These are phyloP conservation scores for Drosophila bipectinata DNA, from an alignment of 1,140 invertebrate genomes.

Conservation along the genomic window DNA sequence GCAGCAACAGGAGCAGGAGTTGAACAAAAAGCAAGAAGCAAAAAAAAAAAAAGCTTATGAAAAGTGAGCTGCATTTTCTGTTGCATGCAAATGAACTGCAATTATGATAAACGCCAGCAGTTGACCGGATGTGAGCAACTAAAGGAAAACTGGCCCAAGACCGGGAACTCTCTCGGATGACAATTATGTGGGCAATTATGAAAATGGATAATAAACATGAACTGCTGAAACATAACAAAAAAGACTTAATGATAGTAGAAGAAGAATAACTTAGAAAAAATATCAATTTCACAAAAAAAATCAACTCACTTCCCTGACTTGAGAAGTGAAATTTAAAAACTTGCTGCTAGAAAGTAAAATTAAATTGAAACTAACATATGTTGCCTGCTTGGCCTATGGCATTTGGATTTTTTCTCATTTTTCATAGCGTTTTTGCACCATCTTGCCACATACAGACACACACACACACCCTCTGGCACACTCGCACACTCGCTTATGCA, in stretches of 20 bases:
- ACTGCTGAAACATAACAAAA: not conserved
- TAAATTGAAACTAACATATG: slow-evolving; percentile 72
- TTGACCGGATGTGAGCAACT: slow-evolving; percentile 82
- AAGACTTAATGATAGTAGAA: not conserved
- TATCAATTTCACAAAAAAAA: not conserved
- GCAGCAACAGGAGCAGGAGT: slow-evolving; percentile 18
- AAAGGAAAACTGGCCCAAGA: slow-evolving; percentile 45
- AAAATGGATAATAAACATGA: slow-evolving; percentile 41
- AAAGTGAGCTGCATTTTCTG: slow-evolving; percentile 66
- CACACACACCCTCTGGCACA: slow-evolving; percentile 2
- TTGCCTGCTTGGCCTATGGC: slow-evolving; percentile 66
- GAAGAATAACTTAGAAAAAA: not conserved
- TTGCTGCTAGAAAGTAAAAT: slow-evolving; percentile 21
- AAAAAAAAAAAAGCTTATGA: slow-evolving; percentile 17
- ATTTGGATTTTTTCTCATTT: slow-evolving; percentile 49
- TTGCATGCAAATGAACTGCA: slow-evolving; percentile 81
- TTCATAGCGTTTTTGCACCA: slow-evolving; percentile 10
- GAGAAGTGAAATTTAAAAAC: not conserved
- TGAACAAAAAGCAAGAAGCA: not conserved
- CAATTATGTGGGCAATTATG: slow-evolving; percentile 61
- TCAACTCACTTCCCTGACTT: not conserved
- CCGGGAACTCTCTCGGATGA: slow-evolving; percentile 34
- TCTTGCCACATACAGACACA: slow-evolving; percentile 33
- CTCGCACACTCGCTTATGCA: slow-evolving; percentile 9
- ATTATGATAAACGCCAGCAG: slow-evolving; percentile 83